Evolutionary conservation across 2,113 vertebrate genomes (phyloP).

Genomic region (Protomyctophum bolini): DNA sequence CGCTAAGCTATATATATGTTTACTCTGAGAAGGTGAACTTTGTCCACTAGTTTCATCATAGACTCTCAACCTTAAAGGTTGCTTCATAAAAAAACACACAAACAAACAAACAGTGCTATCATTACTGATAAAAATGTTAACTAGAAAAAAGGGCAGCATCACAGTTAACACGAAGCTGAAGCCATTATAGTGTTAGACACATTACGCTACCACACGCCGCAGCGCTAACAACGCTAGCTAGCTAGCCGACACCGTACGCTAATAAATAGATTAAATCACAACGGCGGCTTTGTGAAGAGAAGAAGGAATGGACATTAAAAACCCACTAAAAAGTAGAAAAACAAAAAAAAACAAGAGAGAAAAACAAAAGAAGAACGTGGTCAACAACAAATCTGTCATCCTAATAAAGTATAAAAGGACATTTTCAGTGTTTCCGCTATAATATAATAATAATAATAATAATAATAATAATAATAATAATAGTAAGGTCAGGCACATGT

Average conservation of each 20-base stretch:
- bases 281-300: conserved; percentile 5
- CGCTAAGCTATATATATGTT: no score
- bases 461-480: neutral
- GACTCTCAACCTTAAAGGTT: conserved; percentile 62
- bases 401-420: conserved; percentile 55
- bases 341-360: no score
- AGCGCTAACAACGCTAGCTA: conserved; percentile 29
- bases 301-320: conserved; percentile 60
- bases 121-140: conserved; percentile 57
- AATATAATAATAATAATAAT: neutral
- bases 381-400: conserved; percentile 61
- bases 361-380: conserved; percentile 5
- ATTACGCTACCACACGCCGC: conserved; percentile 65
- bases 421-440: conserved; percentile 54
- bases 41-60: conserved; percentile 17
- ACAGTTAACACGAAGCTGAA: conserved; percentile 67
- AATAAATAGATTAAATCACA: conserved; percentile 67
- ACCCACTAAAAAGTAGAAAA: conserved; percentile 60
- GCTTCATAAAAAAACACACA: conserved; percentile 61
- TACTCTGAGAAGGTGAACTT: neutral
- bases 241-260: conserved; percentile 58
- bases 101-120: conserved; percentile 65
- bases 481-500: conserved; percentile 40
- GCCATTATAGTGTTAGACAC: conserved; percentile 69
- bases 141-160: conserved; percentile 59